These are phyloP conservation scores for Glaucidium brasilianum DNA, from an alignment of 2,113 vertebrate species.

Conservation along the genomic window DNA sequence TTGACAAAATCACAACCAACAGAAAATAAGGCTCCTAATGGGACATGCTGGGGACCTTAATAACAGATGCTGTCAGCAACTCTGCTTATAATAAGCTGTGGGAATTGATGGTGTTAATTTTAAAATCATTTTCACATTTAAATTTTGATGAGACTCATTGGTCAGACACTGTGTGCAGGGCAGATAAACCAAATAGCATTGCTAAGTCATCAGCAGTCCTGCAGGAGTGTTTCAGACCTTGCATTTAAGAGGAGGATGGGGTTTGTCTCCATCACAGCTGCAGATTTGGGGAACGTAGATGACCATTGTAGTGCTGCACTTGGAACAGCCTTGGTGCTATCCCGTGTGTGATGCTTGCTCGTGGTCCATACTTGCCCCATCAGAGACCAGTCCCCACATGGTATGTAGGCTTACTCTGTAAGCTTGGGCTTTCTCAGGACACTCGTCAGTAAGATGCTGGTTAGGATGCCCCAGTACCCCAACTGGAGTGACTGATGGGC, in stretches of 20 bases:
- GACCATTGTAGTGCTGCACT: accelerated
- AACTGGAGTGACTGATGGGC: neutral
- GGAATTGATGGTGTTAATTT: neutral
- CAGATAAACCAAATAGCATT: neutral
- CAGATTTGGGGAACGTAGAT: accelerated
- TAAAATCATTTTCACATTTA: neutral
- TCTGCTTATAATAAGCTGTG: neutral
- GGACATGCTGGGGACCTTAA: neutral
- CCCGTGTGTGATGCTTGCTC: accelerated
- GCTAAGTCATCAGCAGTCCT: neutral
- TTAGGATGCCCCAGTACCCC: neutral
- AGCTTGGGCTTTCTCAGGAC: neutral
- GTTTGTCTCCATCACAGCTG: neutral
- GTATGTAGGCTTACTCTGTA: neutral
- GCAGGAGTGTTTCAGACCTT: neutral
- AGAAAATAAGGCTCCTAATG: conserved; percentile 13
- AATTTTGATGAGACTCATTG: neutral
- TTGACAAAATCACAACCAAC: conserved; percentile 3
- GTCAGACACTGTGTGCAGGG: neutral
- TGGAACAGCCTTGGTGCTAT: neutral
- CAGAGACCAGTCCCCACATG: neutral
- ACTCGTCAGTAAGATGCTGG: neutral
- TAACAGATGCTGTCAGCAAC: neutral
- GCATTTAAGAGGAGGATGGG: neutral
- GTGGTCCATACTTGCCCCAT: neutral